Base-by-base conservation (phyloP, 2,113 vertebrate species). In the Morone chrysops region DNA sequence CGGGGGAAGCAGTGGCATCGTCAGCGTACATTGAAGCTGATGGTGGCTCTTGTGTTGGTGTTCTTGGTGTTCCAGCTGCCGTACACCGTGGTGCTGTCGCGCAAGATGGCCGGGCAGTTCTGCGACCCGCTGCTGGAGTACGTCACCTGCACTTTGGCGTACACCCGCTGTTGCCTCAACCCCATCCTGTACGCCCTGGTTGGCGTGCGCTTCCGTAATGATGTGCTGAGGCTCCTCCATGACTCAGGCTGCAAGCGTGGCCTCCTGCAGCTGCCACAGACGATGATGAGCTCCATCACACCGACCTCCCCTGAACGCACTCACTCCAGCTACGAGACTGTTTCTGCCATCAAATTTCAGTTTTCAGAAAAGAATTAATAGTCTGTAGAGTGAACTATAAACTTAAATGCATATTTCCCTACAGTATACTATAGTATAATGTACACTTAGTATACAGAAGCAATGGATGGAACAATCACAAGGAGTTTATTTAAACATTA, bases 91-190 rank as follows among this genome's bases (percentile, higher is more conserved):
- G 94, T 98, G 84, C 94, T 96, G 67, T 92, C 94, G 1, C 78
- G 95, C 62, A 96, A 97, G 6, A 90, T 97, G 0, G 93, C 94
- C 0, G 93, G 94, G 8, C 65, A 83, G 16, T 80, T 91, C 84
- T 99, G 98, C 0, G 16, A 31, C 0, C 95, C 95, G 14, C 62
- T 98, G 83, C 85, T 94, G 0, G 94, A 98, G 90, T 95, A 97
- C 80, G 59, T 97, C 59, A 98, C 98, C 0, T 93, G 96, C 4
- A 96, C 94, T 17, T 79, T 99, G 91, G 97, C 96, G 0, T 97
- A 96, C 62, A 90, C 94, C 68, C 97, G 97, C 88, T 99, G 98
- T 79, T 96, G 96, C 91, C 96, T 99, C 81, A 99, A 99, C 84
- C 98, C 98, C 0, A 60, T 99, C 76, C 96, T 99, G 47, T 99